phyloP scores from a whole-genome alignment of 1,140 invertebrate species.

The Euwallacea fornicatus region DNA sequence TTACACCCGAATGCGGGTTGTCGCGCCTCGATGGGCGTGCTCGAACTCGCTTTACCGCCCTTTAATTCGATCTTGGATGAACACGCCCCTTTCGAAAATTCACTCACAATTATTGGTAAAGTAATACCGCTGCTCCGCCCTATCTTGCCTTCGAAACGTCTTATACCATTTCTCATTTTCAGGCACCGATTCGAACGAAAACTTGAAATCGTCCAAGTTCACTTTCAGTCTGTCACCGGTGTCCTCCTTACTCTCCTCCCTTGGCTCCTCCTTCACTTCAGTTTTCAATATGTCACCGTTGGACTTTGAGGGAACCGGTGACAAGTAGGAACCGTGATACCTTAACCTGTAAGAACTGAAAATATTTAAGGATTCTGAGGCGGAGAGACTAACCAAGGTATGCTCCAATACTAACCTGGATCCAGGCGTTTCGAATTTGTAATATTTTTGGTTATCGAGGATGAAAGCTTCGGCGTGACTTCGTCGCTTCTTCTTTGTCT shows the following conservation, averaged over 20 bases:
- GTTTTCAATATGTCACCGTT: conserved; percentile 46
- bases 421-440: conserved; percentile 64
- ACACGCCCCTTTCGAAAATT: not conserved
- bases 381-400: not conserved
- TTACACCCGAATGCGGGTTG: too few species aligned
- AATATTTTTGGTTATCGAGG: conserved; percentile 64
- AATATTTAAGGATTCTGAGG: conserved; percentile 1
- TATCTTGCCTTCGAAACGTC: conserved; percentile 74
- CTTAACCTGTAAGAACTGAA: conserved; percentile 47
- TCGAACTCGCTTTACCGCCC: too few species aligned
- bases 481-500: conserved; percentile 55
- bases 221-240: conserved; percentile 33
- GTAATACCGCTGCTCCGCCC: conserved; percentile 61
- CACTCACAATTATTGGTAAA: conserved; percentile 55
- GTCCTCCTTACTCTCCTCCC: conserved; percentile 14
- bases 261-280: conserved; percentile 23
- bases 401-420: conserved; percentile 51
- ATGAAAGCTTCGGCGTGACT: conserved; percentile 63
- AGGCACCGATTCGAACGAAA: conserved; percentile 75
- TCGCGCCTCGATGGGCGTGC: too few species aligned
- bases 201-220: conserved; percentile 60
- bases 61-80: not conserved
- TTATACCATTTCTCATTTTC: conserved; percentile 75
- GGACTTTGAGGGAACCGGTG: conserved; percentile 41
- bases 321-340: conserved; percentile 49